A percentile compares a stretch with the other conserved stretches of the same genome.
Evolutionary conservation across 2,888 invertebrate species (phyloP).

Genomic region (Chrysodeixis includens): DNA sequence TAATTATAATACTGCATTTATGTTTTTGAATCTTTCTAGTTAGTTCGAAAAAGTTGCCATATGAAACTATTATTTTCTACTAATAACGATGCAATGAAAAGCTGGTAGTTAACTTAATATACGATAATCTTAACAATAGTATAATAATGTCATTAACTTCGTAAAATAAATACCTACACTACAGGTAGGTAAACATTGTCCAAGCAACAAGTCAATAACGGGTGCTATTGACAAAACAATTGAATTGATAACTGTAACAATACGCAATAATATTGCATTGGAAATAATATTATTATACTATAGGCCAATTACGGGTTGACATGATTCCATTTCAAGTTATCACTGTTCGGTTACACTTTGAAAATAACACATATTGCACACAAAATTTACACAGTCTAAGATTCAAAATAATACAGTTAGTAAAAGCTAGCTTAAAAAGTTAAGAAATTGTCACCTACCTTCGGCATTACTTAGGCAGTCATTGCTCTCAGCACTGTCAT

Average conservation of each 20-base stretch:
- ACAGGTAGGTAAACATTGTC: neutral
- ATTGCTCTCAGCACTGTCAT: conserved; percentile 56
- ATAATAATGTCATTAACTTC: neutral
- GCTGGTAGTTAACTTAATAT: no score
- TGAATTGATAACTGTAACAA: conserved; percentile 4
- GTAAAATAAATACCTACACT: no score
- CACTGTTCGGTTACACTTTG: conserved; percentile 9
- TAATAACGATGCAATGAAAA: no score
- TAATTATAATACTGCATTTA: neutral
- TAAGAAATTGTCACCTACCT: conserved; percentile 55
- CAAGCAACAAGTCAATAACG: neutral
- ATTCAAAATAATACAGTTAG: conserved; percentile 28
- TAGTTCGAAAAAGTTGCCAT: no score
- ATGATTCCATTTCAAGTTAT: neutral
- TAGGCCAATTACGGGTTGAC: conserved; percentile 4
- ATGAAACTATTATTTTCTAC: no score
- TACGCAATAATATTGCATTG: neutral
- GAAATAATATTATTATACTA: neutral
- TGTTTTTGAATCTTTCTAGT: no score
- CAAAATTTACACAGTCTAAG: neutral
- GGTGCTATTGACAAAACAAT: neutral
- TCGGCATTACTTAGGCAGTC: conserved; percentile 58
- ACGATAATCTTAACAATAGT: neutral
- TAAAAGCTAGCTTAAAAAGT: conserved; percentile 23
- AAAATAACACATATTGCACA: conserved; percentile 17